Percentiles rank a stretch among this genome's conserved stretches.
Conservation (phyloP, 2,797 vertebrate species). For the Danio jaintianensis region DNA sequence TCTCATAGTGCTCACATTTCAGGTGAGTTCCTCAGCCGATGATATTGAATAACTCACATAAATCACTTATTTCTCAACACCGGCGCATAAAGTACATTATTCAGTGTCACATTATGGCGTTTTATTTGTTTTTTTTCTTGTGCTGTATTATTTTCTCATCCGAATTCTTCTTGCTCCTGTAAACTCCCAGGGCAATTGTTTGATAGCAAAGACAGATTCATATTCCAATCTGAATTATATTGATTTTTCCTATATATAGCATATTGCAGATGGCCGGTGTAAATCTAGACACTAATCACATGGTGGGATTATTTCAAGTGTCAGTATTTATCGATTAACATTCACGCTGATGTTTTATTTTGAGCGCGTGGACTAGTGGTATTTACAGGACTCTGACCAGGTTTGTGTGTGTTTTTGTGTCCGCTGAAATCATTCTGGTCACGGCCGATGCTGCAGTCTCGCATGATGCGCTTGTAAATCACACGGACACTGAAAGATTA, state of each 20-base stretch:
- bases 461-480: slow-evolving; percentile 45
- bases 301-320: slow-evolving; percentile 8
- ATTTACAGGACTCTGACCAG: not conserved
- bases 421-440: slow-evolving; percentile 26
- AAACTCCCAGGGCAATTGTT: not conserved
- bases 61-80: slow-evolving; percentile 4
- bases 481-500: slow-evolving; percentile 35
- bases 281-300: not conserved
- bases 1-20: not conserved
- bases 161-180: not conserved
- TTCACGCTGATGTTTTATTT: slow-evolving; percentile 4
- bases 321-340: slow-evolving; percentile 29
- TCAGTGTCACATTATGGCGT: slow-evolving; percentile 2
- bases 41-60: not conserved
- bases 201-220: not conserved
- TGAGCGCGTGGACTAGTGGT: not conserved
- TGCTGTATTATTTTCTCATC: not conserved
- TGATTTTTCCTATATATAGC: not conserved
- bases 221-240: not conserved
- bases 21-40: not conserved
- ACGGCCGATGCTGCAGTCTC: slow-evolving; percentile 41
- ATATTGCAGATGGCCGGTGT: slow-evolving; percentile 3
- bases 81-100: not conserved
- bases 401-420: not conserved
- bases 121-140: slow-evolving; percentile 1